Percentiles rank a stretch among this genome's conserved stretches.
Conservation (phyloP, 2,113 vertebrate genomes). For the Syrmaticus mikado region DNA sequence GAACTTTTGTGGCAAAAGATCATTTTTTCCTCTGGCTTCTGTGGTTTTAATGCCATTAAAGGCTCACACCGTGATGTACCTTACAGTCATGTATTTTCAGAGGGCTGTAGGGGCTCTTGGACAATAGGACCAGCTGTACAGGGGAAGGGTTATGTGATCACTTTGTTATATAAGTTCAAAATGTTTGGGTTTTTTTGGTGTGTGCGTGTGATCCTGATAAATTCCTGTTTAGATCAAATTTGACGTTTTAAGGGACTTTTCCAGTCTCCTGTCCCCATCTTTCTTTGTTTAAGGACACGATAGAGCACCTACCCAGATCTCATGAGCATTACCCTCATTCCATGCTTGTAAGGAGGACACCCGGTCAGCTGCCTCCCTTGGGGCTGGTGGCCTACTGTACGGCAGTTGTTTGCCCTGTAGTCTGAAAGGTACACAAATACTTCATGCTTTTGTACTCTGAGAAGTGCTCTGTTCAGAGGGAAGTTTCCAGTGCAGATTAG, state of each 20-base stretch:
- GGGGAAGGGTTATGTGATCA: not conserved
- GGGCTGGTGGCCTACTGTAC: constrained; percentile 82
- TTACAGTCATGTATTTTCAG: not conserved
- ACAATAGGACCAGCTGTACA: not conserved
- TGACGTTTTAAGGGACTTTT: constrained; percentile 1
- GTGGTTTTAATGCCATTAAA: not conserved
- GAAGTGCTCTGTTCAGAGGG: constrained; percentile 87
- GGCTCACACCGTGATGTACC: not conserved
- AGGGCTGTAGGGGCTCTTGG: not conserved
- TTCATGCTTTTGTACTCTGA: constrained; percentile 87
- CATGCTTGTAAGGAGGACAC: not conserved
- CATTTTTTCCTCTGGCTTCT: not conserved
- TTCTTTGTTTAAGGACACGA: not conserved
- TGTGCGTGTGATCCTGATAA: not conserved
- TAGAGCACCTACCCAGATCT: not conserved
- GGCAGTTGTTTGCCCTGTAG: constrained; percentile 88
- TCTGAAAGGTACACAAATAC: constrained; percentile 91
- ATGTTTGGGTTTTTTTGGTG: not conserved
- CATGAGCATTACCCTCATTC: not conserved
- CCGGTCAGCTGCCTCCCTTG: constrained; percentile 14
- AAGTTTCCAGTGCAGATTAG: constrained; percentile 84
- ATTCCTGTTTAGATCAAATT: not conserved
- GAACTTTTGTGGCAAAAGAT: not conserved
- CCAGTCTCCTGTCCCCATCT: not conserved
- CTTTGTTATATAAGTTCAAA: not conserved